Base-by-base conservation (phyloP, 2,797 vertebrate genomes). In the Phrynocephalus forsythii region DNA sequence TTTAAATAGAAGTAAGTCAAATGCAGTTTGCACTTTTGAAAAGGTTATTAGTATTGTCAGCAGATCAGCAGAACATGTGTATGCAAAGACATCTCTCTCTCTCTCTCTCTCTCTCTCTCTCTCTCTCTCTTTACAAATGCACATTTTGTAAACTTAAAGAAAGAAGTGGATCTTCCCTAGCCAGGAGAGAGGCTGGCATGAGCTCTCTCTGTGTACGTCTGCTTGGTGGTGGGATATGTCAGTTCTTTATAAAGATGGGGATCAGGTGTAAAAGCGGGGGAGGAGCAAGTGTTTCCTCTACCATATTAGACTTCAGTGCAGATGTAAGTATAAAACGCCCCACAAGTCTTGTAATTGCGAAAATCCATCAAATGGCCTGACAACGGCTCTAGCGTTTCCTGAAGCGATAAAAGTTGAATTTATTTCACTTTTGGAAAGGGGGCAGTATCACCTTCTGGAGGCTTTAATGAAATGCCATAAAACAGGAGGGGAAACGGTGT, bases 401-500 rank as follows among this genome's bases (percentile, higher is more conserved):
- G 96, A 96, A 97, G 97, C 95, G 94, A 97, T 97, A 97, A 97
- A 97, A 97, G 95, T 92, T 96, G 96, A 95, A 97, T 97, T 97
- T 97, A 97, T 97, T 97, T 97, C 96, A 95, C 96, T 97, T 96
- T 95, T 95, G 96, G 96, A 97, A 97, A 97, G 95, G 97, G 96
- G 96, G 96, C 96, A 97, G 96, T 96, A 96, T 97, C 96, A 97
- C 96, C 96, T 97, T 97, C 97, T 97, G 96, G 96, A 86, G 82
- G 96, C 96, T 97, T 97, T 97, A 97, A 97, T 97, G 97, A 97
- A 97, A 97, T 95, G 97, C 96, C 95, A 97, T 97, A 97, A 97
- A 97, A 97, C 95, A 95, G 63, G 92, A 96, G 97, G 96, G 96
- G 96, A 97, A 97, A 97, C 95, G 95, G 95, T 96, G 96, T 94